A percentile compares a stretch with the other conserved stretches of the same genome.
These are phyloP conservation scores for Parus major DNA, from an alignment of 2,113 vertebrate species.

Conservation along the genomic window DNA sequence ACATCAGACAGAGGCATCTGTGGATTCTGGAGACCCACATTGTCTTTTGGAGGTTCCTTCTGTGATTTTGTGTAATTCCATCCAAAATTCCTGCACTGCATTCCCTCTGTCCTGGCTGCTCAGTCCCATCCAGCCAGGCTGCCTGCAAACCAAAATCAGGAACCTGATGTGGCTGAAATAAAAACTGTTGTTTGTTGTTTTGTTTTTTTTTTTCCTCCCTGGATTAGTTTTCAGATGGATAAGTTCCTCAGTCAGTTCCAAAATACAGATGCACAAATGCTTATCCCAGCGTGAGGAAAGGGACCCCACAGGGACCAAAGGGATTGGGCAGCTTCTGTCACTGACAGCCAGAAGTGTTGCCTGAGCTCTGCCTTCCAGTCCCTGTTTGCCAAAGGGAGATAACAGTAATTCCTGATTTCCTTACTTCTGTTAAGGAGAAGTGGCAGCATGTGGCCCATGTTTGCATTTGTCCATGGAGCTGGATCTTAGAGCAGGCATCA, in stretches of 20 bases:
- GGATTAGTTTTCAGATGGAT: constrained; percentile 31
- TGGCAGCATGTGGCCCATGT: neutral
- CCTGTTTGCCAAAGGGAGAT: neutral
- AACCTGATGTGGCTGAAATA: constrained; percentile 14
- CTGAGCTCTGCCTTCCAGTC: neutral
- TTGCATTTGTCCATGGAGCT: neutral
- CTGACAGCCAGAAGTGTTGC: neutral
- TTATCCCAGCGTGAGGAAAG: constrained; percentile 19
- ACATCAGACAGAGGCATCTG: neutral
- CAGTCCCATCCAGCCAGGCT: neutral
- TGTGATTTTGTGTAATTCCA: neutral
- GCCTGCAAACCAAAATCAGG: neutral
- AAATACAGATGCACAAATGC: constrained; percentile 38
- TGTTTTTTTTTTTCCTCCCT: neutral
- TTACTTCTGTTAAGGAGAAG: neutral
- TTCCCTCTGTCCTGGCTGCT: neutral
- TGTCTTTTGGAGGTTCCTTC: neutral
- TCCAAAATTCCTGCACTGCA: neutral
- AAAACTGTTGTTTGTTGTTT: neutral
- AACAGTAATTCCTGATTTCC: neutral
- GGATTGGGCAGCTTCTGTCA: neutral
- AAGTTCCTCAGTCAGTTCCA: constrained; percentile 8
- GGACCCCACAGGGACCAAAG: neutral
- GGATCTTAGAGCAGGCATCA: neutral
- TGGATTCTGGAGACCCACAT: neutral